Percentiles rank a stretch among this genome's conserved stretches.
Conservation (phyloP, 2,113 vertebrate genomes). For the Hylia prasina region DNA sequence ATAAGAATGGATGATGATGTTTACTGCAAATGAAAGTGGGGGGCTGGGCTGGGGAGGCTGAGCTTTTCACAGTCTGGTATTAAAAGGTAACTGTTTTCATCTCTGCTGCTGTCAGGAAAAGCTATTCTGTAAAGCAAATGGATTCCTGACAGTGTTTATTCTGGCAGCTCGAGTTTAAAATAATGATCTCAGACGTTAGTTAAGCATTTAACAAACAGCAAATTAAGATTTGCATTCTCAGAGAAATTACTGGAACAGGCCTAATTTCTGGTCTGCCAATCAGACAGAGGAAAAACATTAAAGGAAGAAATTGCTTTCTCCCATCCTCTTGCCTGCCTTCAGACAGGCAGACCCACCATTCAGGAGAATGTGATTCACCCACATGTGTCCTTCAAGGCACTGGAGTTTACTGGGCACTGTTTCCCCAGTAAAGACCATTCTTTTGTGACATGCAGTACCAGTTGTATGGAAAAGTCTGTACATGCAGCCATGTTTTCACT, state of each 20-base stretch:
- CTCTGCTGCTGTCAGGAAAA: conserved; percentile 46
- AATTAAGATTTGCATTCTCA: conserved; percentile 49
- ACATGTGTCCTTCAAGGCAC: neutral
- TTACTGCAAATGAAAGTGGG: conserved; percentile 49
- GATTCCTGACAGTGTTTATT: conserved; percentile 56
- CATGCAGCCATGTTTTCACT: neutral
- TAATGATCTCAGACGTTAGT: conserved; percentile 47
- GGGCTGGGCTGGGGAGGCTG: neutral
- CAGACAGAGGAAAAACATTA: neutral
- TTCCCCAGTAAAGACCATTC: neutral
- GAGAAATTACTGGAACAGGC: conserved; percentile 36
- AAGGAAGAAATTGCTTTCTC: neutral
- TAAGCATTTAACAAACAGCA: conserved; percentile 35
- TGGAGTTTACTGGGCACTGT: neutral
- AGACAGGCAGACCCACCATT: neutral
- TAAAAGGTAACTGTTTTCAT: conserved; percentile 58
- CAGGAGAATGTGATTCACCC: neutral
- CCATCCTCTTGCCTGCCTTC: neutral
- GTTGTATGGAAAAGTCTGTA: neutral
- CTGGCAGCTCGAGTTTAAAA: conserved; percentile 30
- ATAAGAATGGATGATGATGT: neutral
- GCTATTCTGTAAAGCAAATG: conserved; percentile 62
- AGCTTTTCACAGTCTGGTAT: conserved; percentile 57
- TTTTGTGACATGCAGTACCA: neutral
- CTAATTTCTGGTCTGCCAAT: conserved; percentile 34